phyloP scores from a whole-genome alignment of 2,113 vertebrate species.

The Falcunculus frontatus region DNA sequence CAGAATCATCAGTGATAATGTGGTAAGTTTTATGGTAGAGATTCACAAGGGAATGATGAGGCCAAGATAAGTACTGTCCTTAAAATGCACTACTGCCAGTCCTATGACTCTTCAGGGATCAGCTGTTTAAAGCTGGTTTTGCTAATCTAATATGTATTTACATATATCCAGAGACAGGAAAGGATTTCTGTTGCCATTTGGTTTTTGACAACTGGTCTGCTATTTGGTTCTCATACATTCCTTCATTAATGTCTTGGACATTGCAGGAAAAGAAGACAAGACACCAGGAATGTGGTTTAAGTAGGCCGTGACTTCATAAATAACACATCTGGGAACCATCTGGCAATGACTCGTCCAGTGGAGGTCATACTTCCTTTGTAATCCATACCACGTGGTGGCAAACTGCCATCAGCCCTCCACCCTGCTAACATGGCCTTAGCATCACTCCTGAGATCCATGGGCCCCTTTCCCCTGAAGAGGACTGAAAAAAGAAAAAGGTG shows the following conservation, averaged over 20 bases:
- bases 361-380: conserved; percentile 61
- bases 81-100: not conserved
- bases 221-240: conserved; percentile 65
- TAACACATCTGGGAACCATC: conserved; percentile 67
- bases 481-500: not conserved
- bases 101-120: conserved; percentile 30
- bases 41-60: not conserved
- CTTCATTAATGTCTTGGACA: conserved; percentile 60
- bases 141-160: conserved; percentile 43
- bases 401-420: conserved; percentile 53
- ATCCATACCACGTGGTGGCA: conserved; percentile 58
- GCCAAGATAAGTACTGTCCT: not conserved
- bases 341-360: conserved; percentile 49
- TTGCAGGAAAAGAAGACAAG: conserved; percentile 61
- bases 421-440: conserved; percentile 16
- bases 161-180: conserved; percentile 39
- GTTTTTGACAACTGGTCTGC: conserved; percentile 60
- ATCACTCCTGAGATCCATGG: not conserved
- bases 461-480: not conserved
- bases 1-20: not conserved
- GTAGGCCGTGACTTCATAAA: conserved; percentile 64
- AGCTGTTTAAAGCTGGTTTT: conserved; percentile 39
- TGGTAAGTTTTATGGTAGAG: not conserved
- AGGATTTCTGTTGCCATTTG: conserved; percentile 45
- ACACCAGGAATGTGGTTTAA: conserved; percentile 63